A percentile compares a stretch with the other conserved stretches of the same genome.
phyloP scores from a whole-genome alignment of 2,113 vertebrate genomes.

The Thalassoma bifasciatum region DNA sequence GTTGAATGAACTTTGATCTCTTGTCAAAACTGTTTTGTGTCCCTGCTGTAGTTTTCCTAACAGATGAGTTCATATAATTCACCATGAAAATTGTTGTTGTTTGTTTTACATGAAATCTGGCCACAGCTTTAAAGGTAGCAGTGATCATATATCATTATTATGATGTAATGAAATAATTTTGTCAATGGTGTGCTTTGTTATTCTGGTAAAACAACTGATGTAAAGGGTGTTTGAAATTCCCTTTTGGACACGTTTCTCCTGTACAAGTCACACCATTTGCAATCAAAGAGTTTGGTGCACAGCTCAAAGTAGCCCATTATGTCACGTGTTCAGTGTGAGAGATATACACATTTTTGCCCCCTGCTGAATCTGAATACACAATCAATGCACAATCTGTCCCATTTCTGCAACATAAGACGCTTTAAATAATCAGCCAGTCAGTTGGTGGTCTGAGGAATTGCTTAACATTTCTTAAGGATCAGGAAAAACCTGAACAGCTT shows the following conservation, averaged over 20 bases:
- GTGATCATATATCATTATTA: no score
- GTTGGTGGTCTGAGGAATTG: constrained; percentile 24
- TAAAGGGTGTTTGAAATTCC: no score
- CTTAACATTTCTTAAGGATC: constrained; percentile 33
- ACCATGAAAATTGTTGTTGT: not conserved
- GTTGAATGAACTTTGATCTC: no score
- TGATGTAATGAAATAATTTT: not conserved
- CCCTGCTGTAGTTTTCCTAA: no score
- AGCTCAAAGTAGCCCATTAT: no score
- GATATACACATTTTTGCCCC: not conserved
- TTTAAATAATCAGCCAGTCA: constrained; percentile 56
- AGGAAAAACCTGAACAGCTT: constrained; percentile 10
- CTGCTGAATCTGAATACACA: constrained; percentile 1
- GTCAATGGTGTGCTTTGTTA: not conserved
- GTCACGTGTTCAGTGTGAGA: not conserved
- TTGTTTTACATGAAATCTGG: no score
- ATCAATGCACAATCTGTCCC: not conserved
- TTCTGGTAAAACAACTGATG: no score
- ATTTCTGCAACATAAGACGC: constrained; percentile 24
- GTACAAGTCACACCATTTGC: not conserved
- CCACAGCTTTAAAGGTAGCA: no score
- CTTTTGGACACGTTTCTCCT: no score
- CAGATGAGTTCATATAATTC: not conserved
- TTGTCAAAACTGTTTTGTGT: no score
- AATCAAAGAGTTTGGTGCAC: not conserved